Evolutionary conservation across 2,113 vertebrate genomes (phyloP).

Genomic region (Irena cyanogastra): DNA sequence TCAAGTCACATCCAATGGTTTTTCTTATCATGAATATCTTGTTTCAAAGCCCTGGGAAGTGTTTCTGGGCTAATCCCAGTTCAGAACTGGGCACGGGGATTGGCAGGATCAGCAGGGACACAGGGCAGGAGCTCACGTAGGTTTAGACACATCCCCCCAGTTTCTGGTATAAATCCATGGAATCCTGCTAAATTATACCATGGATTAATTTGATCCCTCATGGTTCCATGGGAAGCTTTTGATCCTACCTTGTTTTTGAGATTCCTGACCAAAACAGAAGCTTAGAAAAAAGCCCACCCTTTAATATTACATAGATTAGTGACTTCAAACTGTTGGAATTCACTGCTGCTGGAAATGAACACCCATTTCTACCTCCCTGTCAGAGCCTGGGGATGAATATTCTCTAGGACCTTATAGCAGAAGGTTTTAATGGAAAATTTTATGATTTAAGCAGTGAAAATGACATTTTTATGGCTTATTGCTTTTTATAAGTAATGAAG

Average conservation of each 20-base stretch:
- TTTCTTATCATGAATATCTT: conserved; percentile 13
- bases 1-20: conserved; percentile 14
- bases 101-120: neutral
- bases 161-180: neutral
- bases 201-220: neutral
- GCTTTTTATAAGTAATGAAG: conserved; percentile 4
- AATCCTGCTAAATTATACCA: neutral
- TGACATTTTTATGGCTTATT: neutral
- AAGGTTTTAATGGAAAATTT: neutral
- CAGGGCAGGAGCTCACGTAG: neutral
- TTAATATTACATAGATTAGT: neutral
- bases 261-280: neutral
- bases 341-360: neutral
- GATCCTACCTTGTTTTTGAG: neutral
- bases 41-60: neutral
- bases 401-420: neutral
- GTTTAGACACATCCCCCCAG: neutral
- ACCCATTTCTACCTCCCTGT: neutral
- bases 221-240: neutral
- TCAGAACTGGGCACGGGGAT: neutral
- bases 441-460: neutral
- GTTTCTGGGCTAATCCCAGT: neutral
- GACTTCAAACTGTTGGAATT: neutral
- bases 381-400: neutral
- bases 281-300: neutral